Evolutionary conservation across 2,797 vertebrate genomes (phyloP).

Genomic region (Acrocephalus scirpaceus): DNA sequence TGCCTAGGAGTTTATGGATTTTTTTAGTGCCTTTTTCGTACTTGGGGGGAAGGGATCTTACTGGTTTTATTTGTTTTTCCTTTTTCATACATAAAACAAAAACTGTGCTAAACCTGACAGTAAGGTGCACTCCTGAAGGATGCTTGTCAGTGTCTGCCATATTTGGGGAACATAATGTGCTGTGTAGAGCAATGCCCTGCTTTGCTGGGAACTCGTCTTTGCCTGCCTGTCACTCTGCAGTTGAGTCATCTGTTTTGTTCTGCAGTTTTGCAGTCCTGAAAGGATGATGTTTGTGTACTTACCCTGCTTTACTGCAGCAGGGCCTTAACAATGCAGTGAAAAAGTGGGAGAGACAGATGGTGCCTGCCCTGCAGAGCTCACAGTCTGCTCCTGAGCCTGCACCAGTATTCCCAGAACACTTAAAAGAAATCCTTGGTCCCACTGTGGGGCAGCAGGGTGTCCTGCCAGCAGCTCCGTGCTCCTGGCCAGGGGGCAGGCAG

Average conservation of each 20-base stretch:
- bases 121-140: not conserved
- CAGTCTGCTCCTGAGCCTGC: not conserved
- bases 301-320: not conserved
- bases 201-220: not conserved
- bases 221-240: not conserved
- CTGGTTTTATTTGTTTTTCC: not conserved
- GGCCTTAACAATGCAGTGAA: too few relatives aligned
- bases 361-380: slow-evolving; percentile 8
- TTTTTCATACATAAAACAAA: not conserved
- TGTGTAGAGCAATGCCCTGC: not conserved
- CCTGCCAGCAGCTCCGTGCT: not conserved
- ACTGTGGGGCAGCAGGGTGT: not conserved
- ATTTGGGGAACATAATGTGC: not conserved
- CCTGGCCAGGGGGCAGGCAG: slow-evolving; percentile 23
- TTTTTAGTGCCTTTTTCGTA: not conserved
- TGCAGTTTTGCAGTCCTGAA: not conserved
- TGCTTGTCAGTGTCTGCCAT: not conserved
- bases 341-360: slow-evolving; percentile 9
- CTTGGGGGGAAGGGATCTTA: not conserved
- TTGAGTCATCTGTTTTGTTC: not conserved
- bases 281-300: not conserved
- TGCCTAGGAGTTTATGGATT: not conserved
- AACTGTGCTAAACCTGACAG: not conserved
- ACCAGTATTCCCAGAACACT: not conserved
- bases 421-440: not conserved